Evolutionary conservation across 2,113 vertebrate genomes (phyloP), one percentile per base, ranked within the genome.

Genomic region (Apodemus speciosus): DNA sequence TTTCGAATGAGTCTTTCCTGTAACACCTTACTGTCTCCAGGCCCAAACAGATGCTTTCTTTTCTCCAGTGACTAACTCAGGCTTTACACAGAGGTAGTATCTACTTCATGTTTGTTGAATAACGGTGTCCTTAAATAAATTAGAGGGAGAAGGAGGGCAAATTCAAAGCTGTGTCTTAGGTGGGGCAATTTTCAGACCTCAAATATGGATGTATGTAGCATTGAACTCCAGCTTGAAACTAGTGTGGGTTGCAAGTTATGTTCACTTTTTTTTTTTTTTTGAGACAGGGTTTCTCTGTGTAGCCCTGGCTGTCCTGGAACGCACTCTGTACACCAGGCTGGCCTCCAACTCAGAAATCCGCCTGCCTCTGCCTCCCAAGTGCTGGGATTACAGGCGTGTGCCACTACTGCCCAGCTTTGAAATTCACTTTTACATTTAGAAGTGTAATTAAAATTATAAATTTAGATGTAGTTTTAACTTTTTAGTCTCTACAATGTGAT

Each of bases 61-160:
- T 79, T 20, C 53, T 92, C 51, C 32, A 53, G 40, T 35, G 8
- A 30, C 58, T 91, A 89, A 84, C 62, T 30, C 23, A 95, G 69
- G 9, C 40, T 92, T 79, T 94, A 64, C 49, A 86, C 40, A 94
- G 69, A 84, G 23, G 40, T 79, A 64, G 73, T 84, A 14, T 7
- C 58, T 6, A 30, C 32, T 89, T 30, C 18, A 0, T 73, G 56
- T 94, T 76, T 95, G 66, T 91, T 87, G 58, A 92, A 40, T 83
- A 87, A 91, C 32, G 18, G 25, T 92, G 90, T 87, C 56, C 94
- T 62, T 95, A 87, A 69, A 66, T 68, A 94, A 93, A 93, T 93
- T 90, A 92, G 49, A 77, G 49, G 43, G 43, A 92, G 7, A 60
- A 60, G 90, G 86, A 90, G 51, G 89, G 88, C 1, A 49, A 89